A percentile compares a stretch with the other conserved stretches of the same genome.
Conservation (phyloP, 2,113 vertebrate genomes). For the Tupaia chinensis region DNA sequence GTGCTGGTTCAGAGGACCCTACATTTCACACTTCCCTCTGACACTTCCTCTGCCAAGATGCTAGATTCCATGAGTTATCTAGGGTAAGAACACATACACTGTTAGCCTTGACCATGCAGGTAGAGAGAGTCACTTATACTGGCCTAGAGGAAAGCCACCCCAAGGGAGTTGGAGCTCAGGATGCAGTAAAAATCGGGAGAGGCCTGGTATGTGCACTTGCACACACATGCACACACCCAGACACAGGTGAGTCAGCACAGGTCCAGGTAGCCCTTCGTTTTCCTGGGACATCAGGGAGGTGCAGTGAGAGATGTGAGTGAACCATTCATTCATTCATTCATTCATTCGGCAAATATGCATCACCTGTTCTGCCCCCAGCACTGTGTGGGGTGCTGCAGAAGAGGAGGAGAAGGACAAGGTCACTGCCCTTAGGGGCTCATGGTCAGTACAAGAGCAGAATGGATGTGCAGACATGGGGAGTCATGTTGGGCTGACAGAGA, state of each 20-base stretch:
- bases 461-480: neutral
- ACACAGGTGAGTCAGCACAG: neutral
- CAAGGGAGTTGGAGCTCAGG: neutral
- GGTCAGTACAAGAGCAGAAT: too few species aligned
- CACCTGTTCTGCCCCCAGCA: neutral
- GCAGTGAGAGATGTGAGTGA: neutral
- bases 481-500: neutral
- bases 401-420: neutral
- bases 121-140: neutral
- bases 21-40: neutral
- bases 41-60: neutral
- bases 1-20: neutral
- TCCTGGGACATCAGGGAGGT: neutral
- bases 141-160: neutral
- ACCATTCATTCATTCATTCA: too few species aligned
- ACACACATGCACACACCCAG: neutral
- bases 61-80: neutral
- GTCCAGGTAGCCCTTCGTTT: neutral
- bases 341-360: neutral
- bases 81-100: rapidly evolving
- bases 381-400: neutral
- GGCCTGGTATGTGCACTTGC: neutral
- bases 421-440: neutral
- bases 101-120: neutral
- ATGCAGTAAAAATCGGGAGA: neutral